Base-by-base conservation (phyloP, 2,888 invertebrate genomes). In the Anthophora plumipes region DNA sequence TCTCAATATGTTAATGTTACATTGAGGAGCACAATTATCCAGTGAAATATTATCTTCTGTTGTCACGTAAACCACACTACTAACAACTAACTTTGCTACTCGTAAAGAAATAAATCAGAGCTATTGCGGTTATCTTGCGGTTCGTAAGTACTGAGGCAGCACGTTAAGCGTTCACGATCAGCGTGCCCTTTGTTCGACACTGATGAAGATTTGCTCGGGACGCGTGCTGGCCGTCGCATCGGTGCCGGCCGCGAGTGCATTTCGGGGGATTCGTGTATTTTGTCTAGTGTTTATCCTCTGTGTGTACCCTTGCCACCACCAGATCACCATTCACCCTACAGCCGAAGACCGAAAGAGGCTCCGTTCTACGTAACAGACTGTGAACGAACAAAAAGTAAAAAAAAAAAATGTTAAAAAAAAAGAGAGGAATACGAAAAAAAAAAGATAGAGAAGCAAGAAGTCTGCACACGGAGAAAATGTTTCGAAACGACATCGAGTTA, bases 261-360 rank as follows among this genome's bases (percentile, higher is more conserved):
- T 92, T 93, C 92, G 92, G 90, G 91, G 93, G 94, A 93, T 94
- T 94, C 94, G 94, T 97, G 97, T 97, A 97, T 97, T 96, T 97
- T 97, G 97, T 97, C 97, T 97, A 96, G 96, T 96, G 96, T 96
- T 96, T 94, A 96, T 96, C 96, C 97, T 96, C 97, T 97, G 97
- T 97, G 96, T 97, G 96, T 97, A 92, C 90, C 93, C 91, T 90
- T 84, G 86, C 90, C 91, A 91, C 73, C 84, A 90, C 89, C 91
- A 89, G 83, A 89, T 88, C 86, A 91, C 89, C 88, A 90, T 89
- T 89, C 87, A 89, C 88, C 91, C 89, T 69, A 90, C 87, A 91
- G 88, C 88, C 90, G 89, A 90, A 87, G 87, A 87, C 85, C 83
- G 85, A 82, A 85, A 84, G 87, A 87, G 90, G 89, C 90, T 90